phyloP scores from a whole-genome alignment of 1,140 invertebrate species.

The Hyles euphorbiae region DNA sequence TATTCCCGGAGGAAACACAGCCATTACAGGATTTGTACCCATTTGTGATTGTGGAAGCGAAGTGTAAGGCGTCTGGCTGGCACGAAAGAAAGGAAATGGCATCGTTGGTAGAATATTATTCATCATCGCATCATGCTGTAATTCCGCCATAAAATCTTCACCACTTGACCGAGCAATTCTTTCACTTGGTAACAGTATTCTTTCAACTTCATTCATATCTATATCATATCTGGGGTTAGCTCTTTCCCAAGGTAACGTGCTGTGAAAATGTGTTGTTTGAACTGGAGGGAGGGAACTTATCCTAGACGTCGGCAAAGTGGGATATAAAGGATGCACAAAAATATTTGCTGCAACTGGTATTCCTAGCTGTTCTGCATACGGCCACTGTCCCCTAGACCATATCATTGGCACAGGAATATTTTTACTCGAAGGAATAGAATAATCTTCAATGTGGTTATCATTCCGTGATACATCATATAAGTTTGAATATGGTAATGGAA shows the following conservation, averaged over 20 bases:
- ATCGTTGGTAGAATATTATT: slow-evolving; percentile 56
- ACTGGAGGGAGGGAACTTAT: slow-evolving; percentile 16
- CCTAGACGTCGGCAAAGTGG: neutral
- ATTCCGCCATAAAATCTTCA: slow-evolving; percentile 39
- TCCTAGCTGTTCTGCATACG: neutral
- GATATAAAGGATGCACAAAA: neutral
- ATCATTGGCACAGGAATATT: neutral
- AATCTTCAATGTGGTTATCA: too few species aligned
- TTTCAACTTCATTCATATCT: too few species aligned
- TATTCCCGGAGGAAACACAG: slow-evolving; percentile 15
- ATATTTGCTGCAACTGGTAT: too few species aligned
- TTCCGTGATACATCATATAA: too few species aligned
- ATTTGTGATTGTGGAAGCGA: neutral
- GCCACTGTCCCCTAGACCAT: slow-evolving; percentile 2
- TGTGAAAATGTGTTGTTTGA: slow-evolving; percentile 7
- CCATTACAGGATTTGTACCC: slow-evolving; percentile 6
- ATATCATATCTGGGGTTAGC: neutral
- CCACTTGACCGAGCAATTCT: slow-evolving; percentile 18
- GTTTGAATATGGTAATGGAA: too few species aligned
- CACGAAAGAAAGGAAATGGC: slow-evolving; percentile 34
- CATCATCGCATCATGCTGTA: slow-evolving; percentile 42
- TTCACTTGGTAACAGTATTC: slow-evolving; percentile 6
- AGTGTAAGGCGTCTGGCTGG: slow-evolving; percentile 6
- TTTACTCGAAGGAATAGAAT: too few species aligned
- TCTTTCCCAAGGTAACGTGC: neutral